Evolutionary conservation across 1,140 invertebrate genomes (phyloP), one percentile per base, ranked within the genome.

Genomic region (Brachionus koreanus): DNA sequence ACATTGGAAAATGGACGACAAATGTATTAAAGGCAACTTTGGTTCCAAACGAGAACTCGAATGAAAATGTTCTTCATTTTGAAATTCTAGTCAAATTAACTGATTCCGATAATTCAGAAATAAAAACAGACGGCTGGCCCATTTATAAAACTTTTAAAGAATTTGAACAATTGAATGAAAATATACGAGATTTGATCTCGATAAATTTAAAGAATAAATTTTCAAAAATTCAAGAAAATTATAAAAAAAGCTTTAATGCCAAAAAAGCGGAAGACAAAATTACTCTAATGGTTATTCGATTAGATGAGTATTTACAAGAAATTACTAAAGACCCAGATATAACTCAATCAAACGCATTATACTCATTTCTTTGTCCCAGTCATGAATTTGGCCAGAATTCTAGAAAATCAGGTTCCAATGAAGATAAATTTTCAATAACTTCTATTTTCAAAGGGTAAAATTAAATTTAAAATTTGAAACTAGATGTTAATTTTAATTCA

Each of bases 291-390:
- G 19, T 39, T 16, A 35, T 63, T n/a, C n/a, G 7, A 37, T 63
- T 81, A 23, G 69, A 67, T 52, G 63, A 81, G 16, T 52, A 67
- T 69, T 42, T 82, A 12, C 67, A 43, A 76, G 39, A 46, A 69
- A 92, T 95, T 81, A 89, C 95, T 86, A 93, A 93, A 88, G 94
- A 96, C 86, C 94, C 95, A 69, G 90, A 92, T 84, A 88, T 95
- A 77, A 93, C 93, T 88, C 93, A 94, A 89, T 94, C 93, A 86
- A 94, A 96, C 88, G 93, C 93, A 39, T 89, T 96, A 75, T 96
- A 95, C 87, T 92, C 92, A 82, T 96, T 96, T 87, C 90, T 96
- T 4, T 94, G 94, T 87, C 94, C 94, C 5, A 94, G 93, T 86
- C 94, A 39, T 16, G 65, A 69, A 19, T 12, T 16, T 9, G 16